A percentile compares a stretch with the other conserved stretches of the same genome.
These are phyloP conservation scores for Zygothrica quintamaculata DNA, from an alignment of 2,888 invertebrate species.

Conservation along the genomic window DNA sequence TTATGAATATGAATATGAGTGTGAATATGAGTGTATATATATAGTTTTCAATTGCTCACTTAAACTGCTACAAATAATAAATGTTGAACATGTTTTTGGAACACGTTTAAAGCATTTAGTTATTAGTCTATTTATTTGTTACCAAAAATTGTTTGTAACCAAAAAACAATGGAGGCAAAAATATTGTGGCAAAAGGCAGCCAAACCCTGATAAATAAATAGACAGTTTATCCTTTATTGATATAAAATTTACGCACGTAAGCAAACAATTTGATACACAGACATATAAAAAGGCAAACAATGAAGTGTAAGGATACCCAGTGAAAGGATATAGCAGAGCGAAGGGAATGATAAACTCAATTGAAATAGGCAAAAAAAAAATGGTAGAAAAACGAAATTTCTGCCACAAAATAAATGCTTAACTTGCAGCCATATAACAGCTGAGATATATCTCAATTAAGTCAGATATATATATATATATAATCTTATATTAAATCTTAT, in stretches of 20 bases:
- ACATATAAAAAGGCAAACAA: conserved; percentile 10
- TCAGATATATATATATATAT: too few relatives aligned
- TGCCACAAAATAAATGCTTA: too few relatives aligned
- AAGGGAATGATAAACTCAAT: too few relatives aligned
- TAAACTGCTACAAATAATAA: background rate
- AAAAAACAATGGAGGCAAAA: conserved; percentile 16
- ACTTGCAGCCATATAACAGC: too few relatives aligned
- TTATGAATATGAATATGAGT: conserved; percentile 4
- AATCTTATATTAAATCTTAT: too few relatives aligned
- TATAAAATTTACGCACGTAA: conserved; percentile 70
- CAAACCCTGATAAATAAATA: conserved; percentile 12
- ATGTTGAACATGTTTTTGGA: background rate
- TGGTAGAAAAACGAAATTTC: too few relatives aligned
- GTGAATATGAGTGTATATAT: background rate
- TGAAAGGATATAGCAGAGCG: conserved; percentile 8
- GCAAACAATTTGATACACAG: conserved; percentile 57
- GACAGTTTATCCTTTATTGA: conserved; percentile 49
- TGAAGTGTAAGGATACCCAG: background rate
- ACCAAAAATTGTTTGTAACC: conserved; percentile 1
- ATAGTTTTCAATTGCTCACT: too few relatives aligned
- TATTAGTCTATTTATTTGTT: conserved; percentile 25
- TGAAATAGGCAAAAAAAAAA: too few relatives aligned
- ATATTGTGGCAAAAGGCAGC: too few relatives aligned
- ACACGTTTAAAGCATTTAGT: conserved; percentile 28
- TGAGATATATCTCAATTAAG: too few relatives aligned